Evolutionary conservation across 2,888 invertebrate genomes (phyloP).

Genomic region (Lumbricus terrestris): DNA sequence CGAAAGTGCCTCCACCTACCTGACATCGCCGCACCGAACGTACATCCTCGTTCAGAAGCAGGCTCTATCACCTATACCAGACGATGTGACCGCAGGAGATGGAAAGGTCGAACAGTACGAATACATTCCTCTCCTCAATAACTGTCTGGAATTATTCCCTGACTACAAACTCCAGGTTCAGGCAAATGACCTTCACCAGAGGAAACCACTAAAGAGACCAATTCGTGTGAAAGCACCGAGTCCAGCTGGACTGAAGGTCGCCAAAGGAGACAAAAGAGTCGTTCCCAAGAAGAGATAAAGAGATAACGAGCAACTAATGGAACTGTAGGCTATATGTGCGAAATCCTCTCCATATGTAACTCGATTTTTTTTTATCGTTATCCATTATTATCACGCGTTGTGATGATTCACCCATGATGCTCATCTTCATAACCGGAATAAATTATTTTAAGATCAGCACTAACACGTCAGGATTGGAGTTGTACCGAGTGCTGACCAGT

Average conservation of each 20-base stretch:
- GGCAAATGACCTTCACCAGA: not conserved
- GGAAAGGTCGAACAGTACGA: not conserved
- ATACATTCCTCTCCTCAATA: conserved; percentile 4
- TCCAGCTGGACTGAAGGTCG: not conserved
- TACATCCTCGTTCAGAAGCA: conserved; percentile 56
- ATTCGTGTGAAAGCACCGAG: not conserved
- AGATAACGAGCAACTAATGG: not conserved
- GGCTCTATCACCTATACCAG: not conserved
- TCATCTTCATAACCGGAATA: too few relatives aligned
- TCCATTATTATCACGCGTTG: too few relatives aligned
- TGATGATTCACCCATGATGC: too few relatives aligned
- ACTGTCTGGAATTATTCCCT: not conserved
- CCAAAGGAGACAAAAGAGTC: not conserved
- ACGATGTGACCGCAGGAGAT: not conserved
- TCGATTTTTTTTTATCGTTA: too few relatives aligned
- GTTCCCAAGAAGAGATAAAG: not conserved
- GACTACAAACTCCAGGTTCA: conserved; percentile 6
- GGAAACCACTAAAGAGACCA: not conserved
- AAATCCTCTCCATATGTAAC: too few relatives aligned
- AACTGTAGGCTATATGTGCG: too few relatives aligned
- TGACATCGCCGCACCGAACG: conserved; percentile 53
- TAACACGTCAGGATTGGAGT: too few relatives aligned
- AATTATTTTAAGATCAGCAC: too few relatives aligned
- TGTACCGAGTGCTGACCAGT: too few relatives aligned
- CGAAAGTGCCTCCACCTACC: conserved; percentile 54